These are phyloP conservation scores for Drosophila pseudoobscura DNA, from an alignment of 1,140 invertebrate species.

Conservation along the genomic window DNA sequence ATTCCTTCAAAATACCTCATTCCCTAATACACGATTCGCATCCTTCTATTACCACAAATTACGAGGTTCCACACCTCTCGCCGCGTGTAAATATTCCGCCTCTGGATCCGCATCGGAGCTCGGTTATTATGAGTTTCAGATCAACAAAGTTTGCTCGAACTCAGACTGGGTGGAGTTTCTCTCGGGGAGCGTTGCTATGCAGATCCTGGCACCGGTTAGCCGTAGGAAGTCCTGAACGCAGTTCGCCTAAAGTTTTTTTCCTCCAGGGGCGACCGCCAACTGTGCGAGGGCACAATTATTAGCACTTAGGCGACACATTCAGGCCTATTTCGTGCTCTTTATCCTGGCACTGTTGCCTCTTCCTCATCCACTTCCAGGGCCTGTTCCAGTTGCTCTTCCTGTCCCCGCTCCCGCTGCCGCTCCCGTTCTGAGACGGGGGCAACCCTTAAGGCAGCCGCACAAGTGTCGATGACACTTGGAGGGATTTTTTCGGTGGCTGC, in stretches of 20 bases:
- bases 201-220: slow-evolving; percentile 28
- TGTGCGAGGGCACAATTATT: slow-evolving; percentile 77
- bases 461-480: slow-evolving; percentile 81
- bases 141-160: slow-evolving; percentile 35
- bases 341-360: slow-evolving; percentile 17
- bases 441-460: slow-evolving; percentile 73
- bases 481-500: slow-evolving; percentile 60
- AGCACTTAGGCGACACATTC: slow-evolving; percentile 78
- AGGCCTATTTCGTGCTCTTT: slow-evolving; percentile 40
- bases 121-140: slow-evolving; percentile 33
- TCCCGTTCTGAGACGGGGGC: slow-evolving; percentile 19
- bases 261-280: slow-evolving; percentile 57
- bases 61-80: slow-evolving; percentile 12
- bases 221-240: slow-evolving; percentile 1
- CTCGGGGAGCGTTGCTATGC: slow-evolving; percentile 6
- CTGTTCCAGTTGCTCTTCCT: slow-evolving; percentile 19
- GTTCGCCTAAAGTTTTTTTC: slow-evolving; percentile 18
- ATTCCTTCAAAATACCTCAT: neutral
- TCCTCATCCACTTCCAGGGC: slow-evolving; percentile 25
- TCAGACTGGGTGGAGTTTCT: slow-evolving; percentile 32
- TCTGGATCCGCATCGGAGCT: slow-evolving; percentile 34
- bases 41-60: slow-evolving; percentile 30
- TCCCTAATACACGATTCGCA: neutral
- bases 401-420: neutral
- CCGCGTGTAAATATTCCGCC: slow-evolving; percentile 47